A percentile compares a stretch with the other conserved stretches of the same genome.
Evolutionary conservation across 2,797 vertebrate species (phyloP).

Genomic region (Microtus californicus): DNA sequence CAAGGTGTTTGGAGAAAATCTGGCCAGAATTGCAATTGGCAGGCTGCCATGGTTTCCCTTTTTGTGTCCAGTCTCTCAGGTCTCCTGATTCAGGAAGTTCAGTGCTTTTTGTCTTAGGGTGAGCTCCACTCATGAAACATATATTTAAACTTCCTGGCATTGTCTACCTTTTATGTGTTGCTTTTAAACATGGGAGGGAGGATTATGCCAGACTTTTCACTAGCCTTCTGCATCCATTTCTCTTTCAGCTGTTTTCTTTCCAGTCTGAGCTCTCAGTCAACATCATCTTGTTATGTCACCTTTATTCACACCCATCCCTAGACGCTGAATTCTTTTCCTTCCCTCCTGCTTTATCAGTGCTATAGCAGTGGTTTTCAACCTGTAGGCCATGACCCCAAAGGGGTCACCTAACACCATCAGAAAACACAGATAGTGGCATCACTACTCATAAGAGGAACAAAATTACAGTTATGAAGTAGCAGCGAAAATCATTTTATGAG

Average conservation of each 20-base stretch:
- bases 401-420: not conserved
- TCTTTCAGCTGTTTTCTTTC: not conserved
- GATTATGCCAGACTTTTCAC: not conserved
- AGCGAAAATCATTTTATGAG: too few relatives aligned
- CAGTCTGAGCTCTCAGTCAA: not conserved
- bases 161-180: not conserved
- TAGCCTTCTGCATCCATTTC: not conserved
- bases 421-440: not conserved
- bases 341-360: not conserved
- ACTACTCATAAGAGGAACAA: too few relatives aligned
- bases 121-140: not conserved
- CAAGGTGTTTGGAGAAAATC: conserved; percentile 55
- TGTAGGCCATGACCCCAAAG: not conserved
- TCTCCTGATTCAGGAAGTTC: conserved; percentile 50
- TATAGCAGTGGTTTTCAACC: not conserved
- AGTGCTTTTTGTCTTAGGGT: not conserved
- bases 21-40: conserved; percentile 40
- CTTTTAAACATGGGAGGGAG: not conserved
- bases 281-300: not conserved
- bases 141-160: conserved; percentile 18
- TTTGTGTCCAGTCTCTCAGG: not conserved
- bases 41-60: not conserved
- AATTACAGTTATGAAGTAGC: too few relatives aligned
- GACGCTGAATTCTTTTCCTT: not conserved
- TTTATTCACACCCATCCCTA: not conserved